Conservation (phyloP, 2,888 invertebrate species). For the Heliothis peltigera region DNA sequence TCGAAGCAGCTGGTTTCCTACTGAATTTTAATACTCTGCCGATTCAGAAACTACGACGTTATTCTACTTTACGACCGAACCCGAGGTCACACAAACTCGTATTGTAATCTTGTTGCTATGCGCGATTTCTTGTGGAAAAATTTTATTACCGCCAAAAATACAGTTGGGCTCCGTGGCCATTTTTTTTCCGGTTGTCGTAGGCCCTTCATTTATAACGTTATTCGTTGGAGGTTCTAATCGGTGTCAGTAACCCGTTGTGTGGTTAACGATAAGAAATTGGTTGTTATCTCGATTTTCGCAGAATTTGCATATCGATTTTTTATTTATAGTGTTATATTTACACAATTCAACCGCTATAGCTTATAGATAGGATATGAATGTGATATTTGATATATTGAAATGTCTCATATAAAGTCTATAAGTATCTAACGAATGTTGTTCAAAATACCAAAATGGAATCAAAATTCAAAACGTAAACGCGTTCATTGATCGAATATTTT, state of each 20-base stretch:
- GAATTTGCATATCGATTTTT: conserved; percentile 6
- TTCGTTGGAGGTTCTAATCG: conserved; percentile 4
- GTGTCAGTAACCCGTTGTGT: conserved; percentile 46
- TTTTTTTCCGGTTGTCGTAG: not conserved
- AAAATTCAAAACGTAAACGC: conserved; percentile 24
- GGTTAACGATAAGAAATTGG: conserved; percentile 40
- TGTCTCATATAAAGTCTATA: not conserved
- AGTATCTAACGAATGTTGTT: not conserved
- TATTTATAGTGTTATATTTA: too few relatives aligned
- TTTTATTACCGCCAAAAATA: conserved; percentile 6
- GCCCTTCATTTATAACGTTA: conserved; percentile 13
- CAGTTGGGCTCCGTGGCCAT: not conserved
- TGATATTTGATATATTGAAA: not conserved
- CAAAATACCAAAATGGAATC: conserved; percentile 7
- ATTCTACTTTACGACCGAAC: conserved; percentile 76
- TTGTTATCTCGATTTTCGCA: conserved; percentile 31
- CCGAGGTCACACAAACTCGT: conserved; percentile 73
- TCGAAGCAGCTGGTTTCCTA: conserved; percentile 80
- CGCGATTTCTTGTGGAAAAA: conserved; percentile 47
- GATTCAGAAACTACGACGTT: conserved; percentile 75
- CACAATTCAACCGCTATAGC: conserved; percentile 2
- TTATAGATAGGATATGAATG: not conserved
- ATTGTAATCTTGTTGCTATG: conserved; percentile 63
- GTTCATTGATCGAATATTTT: conserved; percentile 30
- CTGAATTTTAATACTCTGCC: conserved; percentile 79